Base-by-base conservation (phyloP, 2,113 vertebrate genomes). In the Columba livia region DNA sequence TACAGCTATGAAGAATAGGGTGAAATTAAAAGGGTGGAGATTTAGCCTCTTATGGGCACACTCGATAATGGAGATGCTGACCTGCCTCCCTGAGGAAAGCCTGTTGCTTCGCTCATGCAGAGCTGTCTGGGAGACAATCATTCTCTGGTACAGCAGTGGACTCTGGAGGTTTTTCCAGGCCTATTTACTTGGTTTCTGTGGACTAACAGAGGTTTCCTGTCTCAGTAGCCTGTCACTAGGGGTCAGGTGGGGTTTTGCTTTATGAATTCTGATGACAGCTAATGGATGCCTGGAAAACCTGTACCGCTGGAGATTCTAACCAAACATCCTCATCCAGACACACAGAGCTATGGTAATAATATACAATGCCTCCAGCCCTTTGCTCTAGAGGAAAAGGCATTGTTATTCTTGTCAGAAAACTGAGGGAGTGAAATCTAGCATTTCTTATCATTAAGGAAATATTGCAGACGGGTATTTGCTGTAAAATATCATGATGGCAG, bases 21-120 rank as follows among this genome's bases (percentile, higher is more conserved):
- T 95, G 89, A 97, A 97, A 95, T 95, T 94, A 95, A 96, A 94
- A 94, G 94, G 93, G 91, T 97, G 89, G 70, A 95, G 91, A 96
- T 95, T 72, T 69, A 87, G 81, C 87, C 78, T 91, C 87, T 85
- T 84, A 91, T 88, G 84, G 94, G 73, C 84, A 87, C 84, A 91
- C 31, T 85, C 5, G 5, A 94, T 94, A 95, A 94, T 79, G 93
- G 91, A 79, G 86, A 92, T 73, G 84, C 78, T 93, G 94, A 94
- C 85, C 96, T 82, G 74, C 47, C 31, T 95, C 96, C 93, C 93
- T 54, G 78, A 91, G 91, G 93, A 91, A 79, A 50, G 84, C 84
- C 77, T 84, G 89, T 94, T 94, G 83, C 80, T 89, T 72, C 0
- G 0, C 65, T 94, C 81, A 13, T 20, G 50, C 0, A 0, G 66